phyloP scores from a whole-genome alignment of 2,797 vertebrate genomes.

The Ptychadena robeensis region DNA sequence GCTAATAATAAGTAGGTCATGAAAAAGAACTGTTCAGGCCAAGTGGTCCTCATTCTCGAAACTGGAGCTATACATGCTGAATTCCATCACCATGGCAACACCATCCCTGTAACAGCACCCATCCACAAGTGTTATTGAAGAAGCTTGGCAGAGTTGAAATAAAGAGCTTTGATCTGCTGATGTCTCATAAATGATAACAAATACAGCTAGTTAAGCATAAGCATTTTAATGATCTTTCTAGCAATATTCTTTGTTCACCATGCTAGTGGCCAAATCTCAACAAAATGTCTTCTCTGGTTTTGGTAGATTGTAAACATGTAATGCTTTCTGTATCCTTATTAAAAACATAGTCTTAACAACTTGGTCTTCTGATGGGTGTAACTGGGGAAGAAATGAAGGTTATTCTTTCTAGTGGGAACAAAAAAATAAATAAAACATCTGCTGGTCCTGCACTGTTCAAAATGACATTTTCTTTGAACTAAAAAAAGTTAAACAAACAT shows the following conservation, averaged over 20 bases:
- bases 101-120: slow-evolving; percentile 26
- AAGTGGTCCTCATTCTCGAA: slow-evolving; percentile 52
- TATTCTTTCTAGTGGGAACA: too few species aligned
- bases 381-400: too few species aligned
- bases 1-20: slow-evolving; percentile 43
- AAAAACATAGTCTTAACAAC: too few species aligned
- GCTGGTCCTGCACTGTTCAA: too few species aligned
- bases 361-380: too few species aligned
- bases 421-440: too few species aligned
- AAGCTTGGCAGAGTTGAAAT: slow-evolving; percentile 13
- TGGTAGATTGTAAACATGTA: too few species aligned
- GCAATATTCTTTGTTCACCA: neutral
- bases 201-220: neutral
- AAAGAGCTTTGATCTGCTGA: neutral
- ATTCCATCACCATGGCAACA: slow-evolving; percentile 47
- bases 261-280: neutral
- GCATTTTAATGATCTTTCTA: neutral
- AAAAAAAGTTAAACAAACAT: too few species aligned
- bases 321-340: too few species aligned
- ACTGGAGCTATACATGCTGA: slow-evolving; percentile 50
- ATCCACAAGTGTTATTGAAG: slow-evolving; percentile 34
- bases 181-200: neutral
- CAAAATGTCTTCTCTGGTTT: too few species aligned
- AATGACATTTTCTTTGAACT: too few species aligned
- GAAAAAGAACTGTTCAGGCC: slow-evolving; percentile 23